Base-by-base conservation (phyloP, 2,797 vertebrate genomes). In the Sebastes trivittatus region DNA sequence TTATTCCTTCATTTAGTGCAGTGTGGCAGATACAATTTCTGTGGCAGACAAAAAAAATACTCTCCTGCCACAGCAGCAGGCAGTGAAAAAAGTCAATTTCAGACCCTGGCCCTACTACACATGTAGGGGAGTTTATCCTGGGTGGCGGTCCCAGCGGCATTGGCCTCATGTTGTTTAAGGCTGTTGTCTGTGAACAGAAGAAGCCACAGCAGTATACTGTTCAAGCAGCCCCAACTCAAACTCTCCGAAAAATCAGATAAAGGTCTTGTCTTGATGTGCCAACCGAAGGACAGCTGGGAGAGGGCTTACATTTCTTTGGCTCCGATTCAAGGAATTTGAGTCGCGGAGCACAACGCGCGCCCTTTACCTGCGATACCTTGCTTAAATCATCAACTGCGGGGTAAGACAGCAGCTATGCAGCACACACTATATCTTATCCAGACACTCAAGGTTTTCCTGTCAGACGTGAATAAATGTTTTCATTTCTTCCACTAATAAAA, bases 231-330 rank as follows among this genome's bases (percentile, higher is more conserved):
- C 78, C 58, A 56, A 71, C 81, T 80, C 56, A 63, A 75, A 83
- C 85, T 82, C 82, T 60, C 60, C 56, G 42, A 59, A 61, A 86
- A 88, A 94, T 94, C 91, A 75, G 89, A 93, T 93, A 91, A 93
- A 6, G 84, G 69, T 88, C 86, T 88, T 75, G 88, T 88, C 75
- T 90, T 70, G 85, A 93, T 94, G 90, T 91, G 85, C 92, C 91
- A 89, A 71, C 92, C 89, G 86, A 67, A 85, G 90, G 93, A 93
- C 92, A 93, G 93, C 90, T 92, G 93, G 66, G 78, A 88, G 88
- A 81, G 46, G 86, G 87, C 85, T 92, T 87, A 78, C 83, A 90
- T 93, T 92, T 92, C 81, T 83, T 79, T 94, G 93, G 92, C 93
- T 87, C 59, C 1, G 2, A 62, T 85, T 93, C 92, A 93, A 94